Evolutionary conservation across 37 sponge, comb jelly and placozoan genomes (phyloP), one percentile per base, ranked within the genome.

Genomic region (Aplysina aerophoba): DNA sequence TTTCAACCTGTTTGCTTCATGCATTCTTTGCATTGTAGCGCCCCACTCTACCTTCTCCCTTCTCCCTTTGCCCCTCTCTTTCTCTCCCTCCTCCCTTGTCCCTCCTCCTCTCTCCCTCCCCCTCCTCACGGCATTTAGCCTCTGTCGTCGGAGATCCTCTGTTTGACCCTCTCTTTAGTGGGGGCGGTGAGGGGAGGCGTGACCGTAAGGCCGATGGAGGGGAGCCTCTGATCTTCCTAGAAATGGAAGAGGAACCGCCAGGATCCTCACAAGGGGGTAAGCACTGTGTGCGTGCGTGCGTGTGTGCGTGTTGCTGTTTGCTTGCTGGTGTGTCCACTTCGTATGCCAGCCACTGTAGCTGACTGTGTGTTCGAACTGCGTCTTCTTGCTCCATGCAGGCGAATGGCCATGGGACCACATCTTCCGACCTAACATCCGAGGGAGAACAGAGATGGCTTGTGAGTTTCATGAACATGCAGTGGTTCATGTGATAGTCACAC

Each of bases 381-480:
- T 20, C 53, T 1, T 31, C 2, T 22, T 34, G 0, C 82, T 34
- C 5, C 80, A 82, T 30, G 65, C 86, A 41, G 88, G 84, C 33
- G 81, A 36, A 5, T 92, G 93, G 93, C 93, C 93, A 0, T 92
- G 93, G 93, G 83, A 84, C 68, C 89, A 92, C 59, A 92, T 92
- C 74, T 84, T 92, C 80, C 82, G 83, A 31, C 93, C 89, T 4
- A 89, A 83, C 55, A 68, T 79, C 65, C 73, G 88, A 19, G 92
- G 92, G 30, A 80, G 67, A 17, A 91, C 92, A 37, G 88, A 83
- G 8, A 34, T 89, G 0, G 93, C 89, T 19, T 73, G 93, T 92
- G 34, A 85, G 90, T 59, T 0, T 19, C 8, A 3, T 44, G 50
- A 11, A 44, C 8, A 44, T 3, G 3, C 3, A 11, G 50, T 44